Conservation (phyloP, 2,888 invertebrate genomes). For the Cantharis nigra region DNA sequence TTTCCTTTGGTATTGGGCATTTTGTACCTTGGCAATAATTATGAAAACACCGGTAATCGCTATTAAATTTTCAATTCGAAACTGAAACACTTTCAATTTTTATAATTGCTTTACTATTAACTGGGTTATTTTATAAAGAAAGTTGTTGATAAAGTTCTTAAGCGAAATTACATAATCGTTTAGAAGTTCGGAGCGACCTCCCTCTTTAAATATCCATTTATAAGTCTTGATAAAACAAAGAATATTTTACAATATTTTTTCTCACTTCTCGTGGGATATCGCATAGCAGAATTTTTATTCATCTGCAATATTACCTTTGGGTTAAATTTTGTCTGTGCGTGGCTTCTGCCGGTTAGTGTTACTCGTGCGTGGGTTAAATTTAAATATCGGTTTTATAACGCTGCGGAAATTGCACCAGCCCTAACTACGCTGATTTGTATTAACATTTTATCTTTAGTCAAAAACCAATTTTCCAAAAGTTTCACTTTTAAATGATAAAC, state of each 20-base stretch:
- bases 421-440: constrained; percentile 14
- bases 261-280: not conserved
- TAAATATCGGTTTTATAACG: constrained; percentile 28
- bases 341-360: constrained; percentile 11
- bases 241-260: not conserved
- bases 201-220: not conserved
- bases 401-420: constrained; percentile 18
- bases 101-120: not conserved
- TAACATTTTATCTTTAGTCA: constrained; percentile 20
- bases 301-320: constrained; percentile 11
- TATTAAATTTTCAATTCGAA: not conserved
- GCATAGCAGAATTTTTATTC: constrained; percentile 17
- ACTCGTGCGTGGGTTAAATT: constrained; percentile 25
- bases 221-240: not conserved
- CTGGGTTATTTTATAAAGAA: not conserved
- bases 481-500: not conserved
- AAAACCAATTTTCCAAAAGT: constrained; percentile 1
- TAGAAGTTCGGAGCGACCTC: not conserved
- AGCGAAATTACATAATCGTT: not conserved
- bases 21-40: not conserved
- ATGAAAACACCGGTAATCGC: not conserved
- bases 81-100: not conserved
- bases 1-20: no score
- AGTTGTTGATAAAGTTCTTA: not conserved
- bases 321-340: constrained; percentile 14